Evolutionary conservation across 1,140 invertebrate species (phyloP), one percentile per base, ranked within the genome.

Genomic region (Drosophila bocqueti): DNA sequence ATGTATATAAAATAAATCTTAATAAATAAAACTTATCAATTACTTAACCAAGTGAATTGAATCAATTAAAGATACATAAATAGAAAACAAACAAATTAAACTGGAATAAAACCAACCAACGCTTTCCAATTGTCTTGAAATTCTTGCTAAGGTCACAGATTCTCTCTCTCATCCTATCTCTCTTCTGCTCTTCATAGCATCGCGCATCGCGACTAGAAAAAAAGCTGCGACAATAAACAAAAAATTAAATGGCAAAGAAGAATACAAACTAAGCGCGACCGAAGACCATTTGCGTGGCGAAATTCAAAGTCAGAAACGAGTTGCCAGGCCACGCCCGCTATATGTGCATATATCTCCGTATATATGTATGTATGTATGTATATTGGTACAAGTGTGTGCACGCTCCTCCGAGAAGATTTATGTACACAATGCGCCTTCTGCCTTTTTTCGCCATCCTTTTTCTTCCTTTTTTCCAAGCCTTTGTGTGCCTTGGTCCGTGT

Each of bases 301-400:
- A 89, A 90, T 86, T 86, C 79, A 87, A 86, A 87, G 79, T 77
- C 68, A 61, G 59, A 65, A 79, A 79, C 76, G 76, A 64, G 76
- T 73, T 79, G 76, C 66, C 76, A 72, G 55, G 31, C 76, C 76
- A 79, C 76, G 76, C 76, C 76, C 76, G 59, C 76, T 60, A 79
- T 67, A 77, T 59, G 38, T 46, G 45, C n/a, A 62, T 45, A 66
- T 26, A 36, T 57, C 15, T 42, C 46, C 24, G 13, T 59, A 42
- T 47, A 26, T 54, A 54, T 55, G 40, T 40, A 18, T n/a, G 40
- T 40, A 18, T n/a, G 36, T 47, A 26, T 47, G 24, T 55, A 60
- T 49, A 18, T n/a, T 45, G 38, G 2, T 49, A 42, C 9, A 26
- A 36, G 26, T 46, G 34, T 59, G 43, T 42, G 69, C 21, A 49